Conservation (phyloP, 2,888 invertebrate genomes). For the Drosophila setosimentum region DNA sequence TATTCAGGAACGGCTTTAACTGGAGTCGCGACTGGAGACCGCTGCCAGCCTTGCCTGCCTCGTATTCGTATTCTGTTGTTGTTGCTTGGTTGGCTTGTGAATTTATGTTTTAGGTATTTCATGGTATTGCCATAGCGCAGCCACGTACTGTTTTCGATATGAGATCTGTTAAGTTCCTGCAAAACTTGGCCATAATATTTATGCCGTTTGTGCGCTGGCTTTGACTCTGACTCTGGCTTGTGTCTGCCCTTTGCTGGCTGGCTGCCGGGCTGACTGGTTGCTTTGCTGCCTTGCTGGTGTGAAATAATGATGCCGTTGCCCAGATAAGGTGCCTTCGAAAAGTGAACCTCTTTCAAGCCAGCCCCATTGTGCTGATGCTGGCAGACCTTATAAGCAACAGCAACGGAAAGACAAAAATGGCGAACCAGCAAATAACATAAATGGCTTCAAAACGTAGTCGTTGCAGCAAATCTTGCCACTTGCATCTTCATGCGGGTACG, state of each 20-base stretch:
- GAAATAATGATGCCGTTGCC: constrained; percentile 84
- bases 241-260: constrained; percentile 52
- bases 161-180: constrained; percentile 60
- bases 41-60: constrained; percentile 9
- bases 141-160: constrained; percentile 74
- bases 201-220: constrained; percentile 61
- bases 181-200: constrained; percentile 74
- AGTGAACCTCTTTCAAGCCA: constrained; percentile 65
- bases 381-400: constrained; percentile 49
- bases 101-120: constrained; percentile 72
- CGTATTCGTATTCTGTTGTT: constrained; percentile 2
- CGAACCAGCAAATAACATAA: constrained; percentile 67
- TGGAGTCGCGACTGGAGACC: constrained; percentile 20
- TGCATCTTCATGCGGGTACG: constrained; percentile 13
- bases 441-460: constrained; percentile 54
- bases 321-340: constrained; percentile 80
- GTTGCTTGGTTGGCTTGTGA: constrained; percentile 4
- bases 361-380: constrained; percentile 64
- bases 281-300: constrained; percentile 67
- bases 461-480: constrained; percentile 50
- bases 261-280: neutral
- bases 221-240: constrained; percentile 25
- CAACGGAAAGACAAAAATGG: constrained; percentile 33
- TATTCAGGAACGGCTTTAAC: constrained; percentile 22
- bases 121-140: constrained; percentile 46